phyloP scores from a whole-genome alignment of 2,113 vertebrate genomes.

The Labeo rohita region DNA sequence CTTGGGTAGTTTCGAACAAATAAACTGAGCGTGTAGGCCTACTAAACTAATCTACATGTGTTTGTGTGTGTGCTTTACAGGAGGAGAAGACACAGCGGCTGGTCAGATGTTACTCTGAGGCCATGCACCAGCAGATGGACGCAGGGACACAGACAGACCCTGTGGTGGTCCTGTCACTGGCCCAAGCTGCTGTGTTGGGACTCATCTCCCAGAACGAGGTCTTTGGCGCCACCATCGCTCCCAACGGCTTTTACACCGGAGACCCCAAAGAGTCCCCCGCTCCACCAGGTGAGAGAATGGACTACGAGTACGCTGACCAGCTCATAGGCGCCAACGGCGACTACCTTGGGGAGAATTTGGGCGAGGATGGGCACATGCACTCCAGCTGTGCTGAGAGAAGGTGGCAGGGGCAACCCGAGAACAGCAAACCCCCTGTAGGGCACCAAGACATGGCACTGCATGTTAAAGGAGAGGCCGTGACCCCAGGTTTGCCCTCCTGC shows the following conservation, averaged over 20 bases:
- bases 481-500: conserved; percentile 69
- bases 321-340: conserved; percentile 81
- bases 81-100: conserved; percentile 78
- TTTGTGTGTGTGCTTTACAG: conserved; percentile 54
- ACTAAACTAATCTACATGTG: neutral
- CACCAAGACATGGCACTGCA: conserved; percentile 66
- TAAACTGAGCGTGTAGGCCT: neutral
- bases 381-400: conserved; percentile 75
- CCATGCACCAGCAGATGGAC: conserved; percentile 91
- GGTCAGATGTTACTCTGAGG: conserved; percentile 79
- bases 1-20: neutral
- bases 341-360: conserved; percentile 76
- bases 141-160: conserved; percentile 95
- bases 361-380: conserved; percentile 76
- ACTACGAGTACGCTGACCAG: conserved; percentile 79
- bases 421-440: conserved; percentile 66
- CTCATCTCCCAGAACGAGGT: conserved; percentile 94
- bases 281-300: conserved; percentile 71
- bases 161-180: conserved; percentile 95
- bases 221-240: conserved; percentile 90
- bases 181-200: conserved; percentile 92
- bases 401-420: conserved; percentile 70
- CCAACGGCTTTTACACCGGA: conserved; percentile 86
- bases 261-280: conserved; percentile 79
- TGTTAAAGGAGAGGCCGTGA: conserved; percentile 73